Base-by-base conservation (phyloP, 1,140 invertebrate species). In the Lasaia peninsularis region DNA sequence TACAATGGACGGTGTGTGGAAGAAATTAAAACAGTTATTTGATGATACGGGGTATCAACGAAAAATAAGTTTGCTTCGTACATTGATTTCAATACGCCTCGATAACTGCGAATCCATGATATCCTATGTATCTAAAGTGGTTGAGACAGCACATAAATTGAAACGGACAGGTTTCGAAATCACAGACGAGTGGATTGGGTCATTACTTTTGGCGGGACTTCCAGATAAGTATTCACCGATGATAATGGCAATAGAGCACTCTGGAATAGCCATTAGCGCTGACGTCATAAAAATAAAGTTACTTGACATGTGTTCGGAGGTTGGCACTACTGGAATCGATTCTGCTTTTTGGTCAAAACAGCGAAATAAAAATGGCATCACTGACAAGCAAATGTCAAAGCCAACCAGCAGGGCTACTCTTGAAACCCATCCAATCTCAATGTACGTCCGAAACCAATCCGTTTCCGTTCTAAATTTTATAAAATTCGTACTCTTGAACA, bases 1-100 rank as follows among this genome's bases (percentile, higher is more conserved):
- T 44, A 67, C 62, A 24, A 48, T 74, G 12, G 16, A 40, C 9
- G 69, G 67, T 16, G 35, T 76, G 12, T 82, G 77, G 72, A 56
- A 62, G 7, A 68, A 64, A 49, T 62, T 82, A 5, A 24, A 37
- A 58, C 63, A 52, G 16, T 48, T 65, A 12, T 68, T 63, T 50
- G 57, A 62, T 28, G 65, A 73, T 52, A 32, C n/a, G 0, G 67
- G 68, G 5, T 61, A 64, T 35, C 24, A 48, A 11, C 28, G 71
- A 21, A 60, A 60, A 44, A 62, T 62, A 0, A 57, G 49, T 52
- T 53, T 62, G 14, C 60, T 62, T 40, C 49, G 53, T 20, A 62
- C 49, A 11, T 56, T 62, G 16, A 62, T 62, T 33, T 62, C 54
- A 32, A 55, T 55, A 1, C 53, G 53, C 5, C 10, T 55, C 7